phyloP scores from a whole-genome alignment of 2,797 vertebrate species.

The Cirrhinus mrigala region DNA sequence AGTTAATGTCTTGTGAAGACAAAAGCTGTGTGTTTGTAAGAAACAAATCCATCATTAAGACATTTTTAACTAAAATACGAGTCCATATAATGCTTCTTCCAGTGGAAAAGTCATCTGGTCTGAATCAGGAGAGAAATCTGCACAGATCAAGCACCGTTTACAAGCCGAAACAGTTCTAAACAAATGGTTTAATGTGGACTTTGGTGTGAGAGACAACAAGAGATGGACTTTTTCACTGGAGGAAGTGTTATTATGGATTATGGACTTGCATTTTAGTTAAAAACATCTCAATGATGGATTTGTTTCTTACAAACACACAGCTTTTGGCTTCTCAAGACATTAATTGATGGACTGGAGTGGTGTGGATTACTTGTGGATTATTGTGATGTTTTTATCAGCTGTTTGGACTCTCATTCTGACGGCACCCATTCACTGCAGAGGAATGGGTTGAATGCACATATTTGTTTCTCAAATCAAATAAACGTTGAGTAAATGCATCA shows the following conservation, averaged over 20 bases:
- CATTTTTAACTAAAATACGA: neutral
- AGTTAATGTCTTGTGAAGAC: neutral
- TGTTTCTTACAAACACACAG: too few relatives aligned
- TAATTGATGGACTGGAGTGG: neutral
- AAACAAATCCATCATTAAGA: neutral
- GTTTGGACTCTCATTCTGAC: neutral
- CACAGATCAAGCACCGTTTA: neutral
- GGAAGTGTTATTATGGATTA: neutral
- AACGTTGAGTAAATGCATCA: neutral
- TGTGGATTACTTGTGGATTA: neutral
- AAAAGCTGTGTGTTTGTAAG: neutral
- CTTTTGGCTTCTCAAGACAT: neutral
- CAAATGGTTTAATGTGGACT: neutral
- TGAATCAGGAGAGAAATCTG: neutral
- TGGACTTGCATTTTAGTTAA: neutral
- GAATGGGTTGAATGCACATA: neutral
- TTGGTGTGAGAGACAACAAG: neutral
- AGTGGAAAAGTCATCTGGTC: neutral
- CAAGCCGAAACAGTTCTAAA: neutral
- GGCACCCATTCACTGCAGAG: neutral
- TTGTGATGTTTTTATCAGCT: neutral
- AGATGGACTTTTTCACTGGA: too few relatives aligned
- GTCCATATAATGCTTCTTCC: neutral
- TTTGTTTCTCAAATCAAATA: neutral
- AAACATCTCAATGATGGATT: neutral